phyloP scores from a whole-genome alignment of 2,888 invertebrate genomes.

The Aelia acuminata region DNA sequence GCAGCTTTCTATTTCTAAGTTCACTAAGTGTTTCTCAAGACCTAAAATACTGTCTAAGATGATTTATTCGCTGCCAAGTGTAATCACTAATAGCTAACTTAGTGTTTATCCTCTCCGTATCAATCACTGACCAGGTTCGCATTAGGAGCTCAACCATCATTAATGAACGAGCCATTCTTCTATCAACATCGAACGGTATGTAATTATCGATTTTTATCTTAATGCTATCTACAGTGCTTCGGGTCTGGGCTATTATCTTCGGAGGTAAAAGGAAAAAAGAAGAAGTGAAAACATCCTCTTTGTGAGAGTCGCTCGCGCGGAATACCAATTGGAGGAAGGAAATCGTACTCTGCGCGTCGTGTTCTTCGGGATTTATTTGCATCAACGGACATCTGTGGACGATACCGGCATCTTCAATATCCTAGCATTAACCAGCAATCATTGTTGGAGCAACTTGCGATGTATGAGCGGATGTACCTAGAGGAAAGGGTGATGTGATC shows the following conservation, averaged over 20 bases:
- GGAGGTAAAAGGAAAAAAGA: not conserved
- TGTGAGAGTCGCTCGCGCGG: slow-evolving; percentile 1
- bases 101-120: slow-evolving; percentile 2
- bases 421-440: not conserved
- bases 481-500: not conserved
- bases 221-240: not conserved
- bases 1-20: not conserved
- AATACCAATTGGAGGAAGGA: slow-evolving; percentile 42
- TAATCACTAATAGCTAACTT: slow-evolving; percentile 34
- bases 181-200: not conserved
- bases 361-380: not conserved
- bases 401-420: not conserved
- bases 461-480: not conserved
- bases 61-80: slow-evolving; percentile 6
- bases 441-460: not conserved
- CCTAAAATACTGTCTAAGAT: not conserved
- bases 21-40: not conserved
- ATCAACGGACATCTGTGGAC: not conserved
- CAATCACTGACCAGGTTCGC: slow-evolving; percentile 27
- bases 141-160: slow-evolving; percentile 20
- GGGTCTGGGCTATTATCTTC: not conserved
- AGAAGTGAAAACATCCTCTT: slow-evolving; percentile 39
- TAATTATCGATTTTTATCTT: slow-evolving; percentile 47
- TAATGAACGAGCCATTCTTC: slow-evolving; percentile 19
- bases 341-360: not conserved